A percentile compares a stretch with the other conserved stretches of the same genome.
These are phyloP conservation scores for Polia nebulosa DNA, from an alignment of 2,888 invertebrate genomes.

Conservation along the genomic window DNA sequence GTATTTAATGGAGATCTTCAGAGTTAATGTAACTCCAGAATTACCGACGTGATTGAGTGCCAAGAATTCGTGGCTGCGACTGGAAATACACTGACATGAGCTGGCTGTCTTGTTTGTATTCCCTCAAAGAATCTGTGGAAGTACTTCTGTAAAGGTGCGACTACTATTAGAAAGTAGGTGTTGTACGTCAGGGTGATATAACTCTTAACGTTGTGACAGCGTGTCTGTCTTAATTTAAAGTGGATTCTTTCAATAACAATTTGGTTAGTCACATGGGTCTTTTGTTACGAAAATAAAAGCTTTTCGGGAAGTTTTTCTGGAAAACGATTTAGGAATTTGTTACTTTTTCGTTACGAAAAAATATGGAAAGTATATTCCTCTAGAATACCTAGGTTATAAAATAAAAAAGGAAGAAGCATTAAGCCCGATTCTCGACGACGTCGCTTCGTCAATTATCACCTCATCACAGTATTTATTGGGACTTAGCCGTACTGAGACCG, in stretches of 20 bases:
- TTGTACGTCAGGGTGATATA: slow-evolving; percentile 33
- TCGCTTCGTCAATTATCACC: slow-evolving; percentile 39
- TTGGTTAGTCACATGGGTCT: slow-evolving; percentile 12
- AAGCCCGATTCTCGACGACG: slow-evolving; percentile 9
- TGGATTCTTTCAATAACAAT: slow-evolving; percentile 27
- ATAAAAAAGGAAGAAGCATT: slow-evolving; percentile 14
- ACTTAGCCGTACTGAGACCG: slow-evolving; percentile 30
- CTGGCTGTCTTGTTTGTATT: slow-evolving; percentile 44
- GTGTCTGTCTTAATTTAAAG: slow-evolving; percentile 35
- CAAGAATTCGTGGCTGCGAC: slow-evolving; percentile 54
- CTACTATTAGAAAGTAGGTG: slow-evolving; percentile 45
- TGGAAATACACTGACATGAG: slow-evolving; percentile 59
- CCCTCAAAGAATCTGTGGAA: slow-evolving; percentile 49
- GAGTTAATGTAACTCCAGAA: slow-evolving; percentile 61
- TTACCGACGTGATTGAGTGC: slow-evolving; percentile 60
- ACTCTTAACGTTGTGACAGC: slow-evolving; percentile 29
- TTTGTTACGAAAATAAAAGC: slow-evolving; percentile 24
- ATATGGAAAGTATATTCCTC: no score
- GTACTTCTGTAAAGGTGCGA: slow-evolving; percentile 42
- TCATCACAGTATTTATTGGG: slow-evolving; percentile 48
- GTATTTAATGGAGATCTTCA: slow-evolving; percentile 56
- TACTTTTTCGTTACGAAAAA: no score
- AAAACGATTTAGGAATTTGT: neutral
- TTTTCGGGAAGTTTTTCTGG: neutral
- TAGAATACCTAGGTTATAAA: slow-evolving; percentile 8